phyloP scores from a whole-genome alignment of 2,113 vertebrate genomes.

The Rhodinocichla rosea region DNA sequence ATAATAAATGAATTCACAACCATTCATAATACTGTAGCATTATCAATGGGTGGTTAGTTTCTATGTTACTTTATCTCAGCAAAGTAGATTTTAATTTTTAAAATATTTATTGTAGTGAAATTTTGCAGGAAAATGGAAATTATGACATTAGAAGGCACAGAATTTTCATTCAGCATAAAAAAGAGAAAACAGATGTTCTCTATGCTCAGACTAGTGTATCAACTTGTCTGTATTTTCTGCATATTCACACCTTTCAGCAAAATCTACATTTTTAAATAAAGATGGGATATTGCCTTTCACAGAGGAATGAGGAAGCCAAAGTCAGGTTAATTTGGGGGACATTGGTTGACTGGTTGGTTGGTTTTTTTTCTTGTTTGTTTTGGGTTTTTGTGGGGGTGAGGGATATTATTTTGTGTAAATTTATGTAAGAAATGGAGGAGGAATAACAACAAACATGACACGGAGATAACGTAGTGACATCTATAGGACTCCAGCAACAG shows the following conservation, averaged over 20 bases:
- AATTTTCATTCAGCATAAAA: not conserved
- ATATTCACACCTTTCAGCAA: not conserved
- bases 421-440: not conserved
- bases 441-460: not conserved
- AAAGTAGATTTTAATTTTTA: not conserved
- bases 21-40: not conserved
- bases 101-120: not conserved
- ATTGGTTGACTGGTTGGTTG: rapidly evolving
- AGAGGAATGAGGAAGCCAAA: not conserved
- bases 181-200: not conserved
- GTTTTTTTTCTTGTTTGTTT: not conserved
- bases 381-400: not conserved
- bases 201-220: not conserved
- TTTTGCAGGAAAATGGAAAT: not conserved
- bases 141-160: not conserved
- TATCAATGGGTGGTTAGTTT: not conserved
- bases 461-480: not conserved
- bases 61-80: not conserved
- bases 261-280: not conserved
- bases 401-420: not conserved
- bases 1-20: not conserved
- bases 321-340: not conserved
- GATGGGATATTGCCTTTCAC: not conserved
- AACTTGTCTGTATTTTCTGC: not conserved
- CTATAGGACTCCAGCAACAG: not conserved